These are phyloP conservation scores for Opisthocomus hoazin DNA, from an alignment of 2,113 vertebrate genomes.

Conservation along the genomic window DNA sequence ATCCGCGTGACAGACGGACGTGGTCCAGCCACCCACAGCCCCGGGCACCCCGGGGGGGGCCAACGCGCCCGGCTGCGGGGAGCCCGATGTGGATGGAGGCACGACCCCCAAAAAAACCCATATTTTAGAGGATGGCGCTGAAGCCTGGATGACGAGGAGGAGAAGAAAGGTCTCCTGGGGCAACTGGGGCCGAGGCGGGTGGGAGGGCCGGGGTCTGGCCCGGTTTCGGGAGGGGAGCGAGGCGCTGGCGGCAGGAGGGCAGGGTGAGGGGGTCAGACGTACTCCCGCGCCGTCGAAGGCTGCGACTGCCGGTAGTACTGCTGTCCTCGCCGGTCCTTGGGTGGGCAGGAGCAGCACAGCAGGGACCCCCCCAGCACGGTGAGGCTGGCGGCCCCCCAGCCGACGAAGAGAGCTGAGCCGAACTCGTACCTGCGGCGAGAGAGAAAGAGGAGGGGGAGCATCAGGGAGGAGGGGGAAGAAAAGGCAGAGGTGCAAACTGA, in stretches of 20 bases:
- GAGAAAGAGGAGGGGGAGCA: neutral
- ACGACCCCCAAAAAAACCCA: accelerated
- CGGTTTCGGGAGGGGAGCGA: neutral
- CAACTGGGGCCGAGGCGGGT: neutral
- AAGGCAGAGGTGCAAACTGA: neutral
- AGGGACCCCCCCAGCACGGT: constrained; percentile 88
- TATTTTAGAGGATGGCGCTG: neutral
- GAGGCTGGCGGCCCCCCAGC: constrained; percentile 90
- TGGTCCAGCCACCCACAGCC: neutral
- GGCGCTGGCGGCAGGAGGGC: neutral
- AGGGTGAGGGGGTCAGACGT: constrained; percentile 77
- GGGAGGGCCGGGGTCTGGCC: accelerated
- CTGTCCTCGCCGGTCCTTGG: constrained; percentile 79
- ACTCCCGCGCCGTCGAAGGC: constrained; percentile 87
- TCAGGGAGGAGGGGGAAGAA: neutral
- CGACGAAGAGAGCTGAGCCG: constrained; percentile 90
- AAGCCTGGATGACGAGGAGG: neutral
- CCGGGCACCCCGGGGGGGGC: accelerated
- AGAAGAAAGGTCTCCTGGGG: neutral
- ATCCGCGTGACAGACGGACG: accelerated
- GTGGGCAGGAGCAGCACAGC: constrained; percentile 91
- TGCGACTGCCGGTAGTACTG: constrained; percentile 87
- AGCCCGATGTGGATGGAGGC: neutral
- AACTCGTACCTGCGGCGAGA: constrained; percentile 85
- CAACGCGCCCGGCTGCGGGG: accelerated